Conservation (phyloP, 2,888 invertebrate genomes). For the Mongoloraphidia duomilia region DNA sequence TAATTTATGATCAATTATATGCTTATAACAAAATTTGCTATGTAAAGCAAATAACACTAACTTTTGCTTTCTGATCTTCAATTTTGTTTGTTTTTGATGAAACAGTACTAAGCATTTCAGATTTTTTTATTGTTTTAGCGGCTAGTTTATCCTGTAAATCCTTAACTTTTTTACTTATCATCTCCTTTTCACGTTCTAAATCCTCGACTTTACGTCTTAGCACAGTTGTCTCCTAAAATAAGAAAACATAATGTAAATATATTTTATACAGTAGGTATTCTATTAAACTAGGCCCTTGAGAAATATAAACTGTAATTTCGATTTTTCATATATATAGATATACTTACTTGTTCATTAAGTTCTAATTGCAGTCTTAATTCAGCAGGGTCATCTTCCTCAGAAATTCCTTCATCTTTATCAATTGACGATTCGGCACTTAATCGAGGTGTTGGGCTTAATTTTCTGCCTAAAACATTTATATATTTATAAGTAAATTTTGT, state of each 20-base stretch:
- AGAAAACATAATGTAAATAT: neutral
- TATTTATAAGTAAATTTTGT: too few species aligned
- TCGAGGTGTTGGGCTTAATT: constrained; percentile 50
- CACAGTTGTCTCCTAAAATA: constrained; percentile 58
- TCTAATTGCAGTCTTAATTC: constrained; percentile 76
- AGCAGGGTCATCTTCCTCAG: constrained; percentile 67
- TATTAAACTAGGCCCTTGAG: too few species aligned
- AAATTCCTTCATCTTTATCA: constrained; percentile 59
- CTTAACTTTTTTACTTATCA: constrained; percentile 56
- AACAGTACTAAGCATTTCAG: constrained; percentile 13
- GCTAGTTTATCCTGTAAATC: constrained; percentile 61
- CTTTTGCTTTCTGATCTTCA: constrained; percentile 53
- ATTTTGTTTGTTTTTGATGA: constrained; percentile 33
- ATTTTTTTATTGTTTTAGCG: constrained; percentile 24
- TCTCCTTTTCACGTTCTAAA: constrained; percentile 64
- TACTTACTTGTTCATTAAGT: constrained; percentile 62
- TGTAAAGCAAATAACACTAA: constrained; percentile 18
- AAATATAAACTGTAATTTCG: too few species aligned
- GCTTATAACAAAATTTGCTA: too few species aligned
- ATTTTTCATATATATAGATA: too few species aligned
- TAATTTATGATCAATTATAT: too few species aligned
- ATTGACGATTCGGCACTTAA: constrained; percentile 47
- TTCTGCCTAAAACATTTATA: constrained; percentile 37
- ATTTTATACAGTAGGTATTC: neutral
- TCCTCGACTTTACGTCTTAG: constrained; percentile 73